Evolutionary conservation across 64 coral and sea anemone species (phyloP), one percentile per base, ranked within the genome.

Genomic region (Montipora cactus): DNA sequence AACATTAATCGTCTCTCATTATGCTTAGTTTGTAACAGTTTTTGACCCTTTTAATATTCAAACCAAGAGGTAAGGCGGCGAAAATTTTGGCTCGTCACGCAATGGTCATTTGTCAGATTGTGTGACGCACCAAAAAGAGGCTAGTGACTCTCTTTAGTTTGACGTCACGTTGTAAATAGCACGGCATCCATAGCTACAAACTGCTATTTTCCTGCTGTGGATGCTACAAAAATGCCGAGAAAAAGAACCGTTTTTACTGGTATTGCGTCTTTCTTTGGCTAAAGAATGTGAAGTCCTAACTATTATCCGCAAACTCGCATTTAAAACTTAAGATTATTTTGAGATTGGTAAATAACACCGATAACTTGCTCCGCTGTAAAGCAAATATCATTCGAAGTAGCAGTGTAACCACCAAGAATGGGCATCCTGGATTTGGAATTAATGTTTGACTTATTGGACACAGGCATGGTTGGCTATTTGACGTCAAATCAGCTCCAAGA

Each of bases 361-460:
- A 37, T 37, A 37, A 37, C 37, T 37, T 2, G 37, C 37, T 37
- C 37, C 37, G 37, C 37, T 37, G 2, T 37, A 37, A 37, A 37
- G 37, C 37, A 37, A 37, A 37, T 37, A 37, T 37, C 37, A 37
- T 37, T 37, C 37, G 37, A 37, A 37, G 37, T 37, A 37, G 37
- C 37, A 37, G 37, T n/a, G 13, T 91, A 7, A 84, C 61, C 58
- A 84, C 16, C 49, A 5, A 95, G 96, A 85, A 99, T 99, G 98
- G 98, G 98, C 15, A 96, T 99, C 84, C 92, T 90, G 9, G 98
- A 99, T 13, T 75, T 96, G 57, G 95, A 96, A 76, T 57, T 96
- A 28, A 96, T 99, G 95, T 99, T 99, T 50, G 98, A 99, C 49
- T 88, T 99, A 25, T 73, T 99, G 49, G 98, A 99, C 55, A 94